phyloP scores from a whole-genome alignment of 2,888 invertebrate genomes.

The Sesia apiformis region DNA sequence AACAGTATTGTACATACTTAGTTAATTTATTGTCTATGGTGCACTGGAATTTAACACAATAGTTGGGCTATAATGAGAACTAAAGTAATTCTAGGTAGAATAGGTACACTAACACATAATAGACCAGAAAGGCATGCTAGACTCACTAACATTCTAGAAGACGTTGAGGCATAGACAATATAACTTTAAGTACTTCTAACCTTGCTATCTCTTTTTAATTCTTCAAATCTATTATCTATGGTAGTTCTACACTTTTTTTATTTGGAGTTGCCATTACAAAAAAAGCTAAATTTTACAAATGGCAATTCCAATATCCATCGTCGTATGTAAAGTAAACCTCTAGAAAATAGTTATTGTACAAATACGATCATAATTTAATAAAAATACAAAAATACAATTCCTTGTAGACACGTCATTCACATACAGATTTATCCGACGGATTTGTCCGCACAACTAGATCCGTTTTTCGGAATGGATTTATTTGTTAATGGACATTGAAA shows the following conservation, averaged over 20 bases:
- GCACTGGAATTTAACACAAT: conserved; percentile 25
- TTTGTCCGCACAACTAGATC: too few relatives aligned
- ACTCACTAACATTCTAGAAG: conserved; percentile 53
- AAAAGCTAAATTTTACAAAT: background rate
- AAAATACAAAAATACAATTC: too few relatives aligned
- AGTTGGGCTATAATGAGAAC: conserved; percentile 60
- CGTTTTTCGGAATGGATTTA: too few relatives aligned
- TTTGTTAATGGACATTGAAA: too few relatives aligned
- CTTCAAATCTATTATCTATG: conserved; percentile 21
- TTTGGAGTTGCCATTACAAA: conserved; percentile 43
- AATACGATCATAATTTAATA: too few relatives aligned
- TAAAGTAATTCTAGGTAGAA: conserved; percentile 19
- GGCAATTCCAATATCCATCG: too few relatives aligned
- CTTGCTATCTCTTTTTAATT: conserved; percentile 18
- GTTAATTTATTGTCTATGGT: conserved; percentile 28
- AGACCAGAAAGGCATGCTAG: conserved; percentile 61
- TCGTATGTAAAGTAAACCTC: too few relatives aligned
- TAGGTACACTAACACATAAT: conserved; percentile 37
- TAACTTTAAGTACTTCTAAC: conserved; percentile 19
- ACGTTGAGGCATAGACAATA: conserved; percentile 29
- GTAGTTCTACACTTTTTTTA: conserved; percentile 36
- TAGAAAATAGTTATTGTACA: too few relatives aligned
- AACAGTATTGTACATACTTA: too few relatives aligned
- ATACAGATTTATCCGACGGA: too few relatives aligned
- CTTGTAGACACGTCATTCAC: too few relatives aligned